A percentile compares a stretch with the other conserved stretches of the same genome.
Evolutionary conservation across 64 coral and sea anemone genomes (phyloP).

Genomic region (Catalaphyllia jardinei): DNA sequence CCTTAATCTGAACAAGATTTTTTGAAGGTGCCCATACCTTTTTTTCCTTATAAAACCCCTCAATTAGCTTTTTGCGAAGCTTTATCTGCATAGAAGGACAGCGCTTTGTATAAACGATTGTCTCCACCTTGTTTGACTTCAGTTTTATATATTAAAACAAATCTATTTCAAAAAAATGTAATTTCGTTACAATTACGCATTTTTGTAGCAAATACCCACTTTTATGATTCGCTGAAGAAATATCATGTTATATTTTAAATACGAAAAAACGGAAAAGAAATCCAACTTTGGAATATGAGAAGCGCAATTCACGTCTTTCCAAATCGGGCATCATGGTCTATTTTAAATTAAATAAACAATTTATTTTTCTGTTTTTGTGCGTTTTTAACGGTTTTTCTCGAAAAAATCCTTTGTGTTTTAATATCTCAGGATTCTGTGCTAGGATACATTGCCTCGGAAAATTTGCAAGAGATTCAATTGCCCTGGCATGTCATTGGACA

Average conservation of each 20-base stretch:
- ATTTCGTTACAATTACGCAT: neutral
- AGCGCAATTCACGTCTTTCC: conserved; percentile 13
- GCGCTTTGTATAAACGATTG: conserved; percentile 5
- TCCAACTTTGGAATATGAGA: conserved; percentile 13
- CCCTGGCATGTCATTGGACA: neutral
- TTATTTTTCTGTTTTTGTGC: neutral
- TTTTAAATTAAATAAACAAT: neutral
- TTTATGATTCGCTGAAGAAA: conserved; percentile 16
- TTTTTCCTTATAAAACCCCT: conserved; percentile 15
- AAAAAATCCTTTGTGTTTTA: neutral
- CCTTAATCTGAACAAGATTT: conserved; percentile 22
- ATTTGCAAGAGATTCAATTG: neutral
- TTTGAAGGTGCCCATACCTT: conserved; percentile 11
- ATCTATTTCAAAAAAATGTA: conserved; percentile 12
- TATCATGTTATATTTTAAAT: conserved; percentile 23
- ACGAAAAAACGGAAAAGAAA: neutral
- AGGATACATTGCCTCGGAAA: neutral
- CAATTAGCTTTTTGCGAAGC: neutral
- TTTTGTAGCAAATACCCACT: conserved; percentile 4
- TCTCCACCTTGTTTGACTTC: conserved; percentile 3
- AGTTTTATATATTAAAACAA: conserved; percentile 11
- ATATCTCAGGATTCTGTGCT: neutral
- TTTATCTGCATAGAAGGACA: neutral
- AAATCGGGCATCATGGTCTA: neutral
- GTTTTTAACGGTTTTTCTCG: neutral